Conservation (phyloP, 1,140 invertebrate genomes). For the Hylaeus anthracinus region DNA sequence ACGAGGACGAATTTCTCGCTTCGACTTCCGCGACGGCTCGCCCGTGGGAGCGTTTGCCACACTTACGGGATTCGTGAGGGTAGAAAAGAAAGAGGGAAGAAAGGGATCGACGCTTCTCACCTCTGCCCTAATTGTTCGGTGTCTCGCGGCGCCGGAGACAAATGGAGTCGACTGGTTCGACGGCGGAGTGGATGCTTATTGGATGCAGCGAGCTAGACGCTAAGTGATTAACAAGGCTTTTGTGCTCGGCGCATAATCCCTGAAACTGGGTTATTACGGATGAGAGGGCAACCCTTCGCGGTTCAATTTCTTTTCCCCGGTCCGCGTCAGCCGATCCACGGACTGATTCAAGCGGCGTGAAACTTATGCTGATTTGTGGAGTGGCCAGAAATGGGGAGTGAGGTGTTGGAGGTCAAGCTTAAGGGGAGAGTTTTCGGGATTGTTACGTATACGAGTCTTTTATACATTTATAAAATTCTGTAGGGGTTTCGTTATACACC, state of each 20-base stretch:
- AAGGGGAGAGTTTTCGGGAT: too few species aligned
- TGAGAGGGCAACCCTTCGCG: background rate
- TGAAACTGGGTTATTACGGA: background rate
- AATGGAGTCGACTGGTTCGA: slow-evolving; percentile 34
- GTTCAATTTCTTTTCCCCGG: background rate
- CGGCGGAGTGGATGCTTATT: slow-evolving; percentile 14
- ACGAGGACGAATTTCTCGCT: slow-evolving; percentile 70
- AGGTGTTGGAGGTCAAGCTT: too few species aligned
- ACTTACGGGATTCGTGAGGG: slow-evolving; percentile 49
- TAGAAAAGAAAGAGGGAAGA: background rate
- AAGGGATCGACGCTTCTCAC: slow-evolving; percentile 10
- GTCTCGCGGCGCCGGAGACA: slow-evolving; percentile 36
- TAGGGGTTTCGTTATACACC: too few species aligned
- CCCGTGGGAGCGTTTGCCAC: slow-evolving; percentile 68
- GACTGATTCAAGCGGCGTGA: background rate
- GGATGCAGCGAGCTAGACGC: slow-evolving; percentile 5
- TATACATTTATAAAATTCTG: too few species aligned
- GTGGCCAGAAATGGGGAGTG: too few species aligned
- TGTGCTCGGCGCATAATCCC: background rate
- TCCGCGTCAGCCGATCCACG: background rate
- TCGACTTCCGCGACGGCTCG: slow-evolving; percentile 56
- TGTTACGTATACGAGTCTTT: too few species aligned
- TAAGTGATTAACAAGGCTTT: slow-evolving; percentile 19
- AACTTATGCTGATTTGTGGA: too few species aligned
- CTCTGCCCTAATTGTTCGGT: slow-evolving; percentile 47